phyloP scores from a whole-genome alignment of 2,113 vertebrate species.

The Dipodomys merriami region DNA sequence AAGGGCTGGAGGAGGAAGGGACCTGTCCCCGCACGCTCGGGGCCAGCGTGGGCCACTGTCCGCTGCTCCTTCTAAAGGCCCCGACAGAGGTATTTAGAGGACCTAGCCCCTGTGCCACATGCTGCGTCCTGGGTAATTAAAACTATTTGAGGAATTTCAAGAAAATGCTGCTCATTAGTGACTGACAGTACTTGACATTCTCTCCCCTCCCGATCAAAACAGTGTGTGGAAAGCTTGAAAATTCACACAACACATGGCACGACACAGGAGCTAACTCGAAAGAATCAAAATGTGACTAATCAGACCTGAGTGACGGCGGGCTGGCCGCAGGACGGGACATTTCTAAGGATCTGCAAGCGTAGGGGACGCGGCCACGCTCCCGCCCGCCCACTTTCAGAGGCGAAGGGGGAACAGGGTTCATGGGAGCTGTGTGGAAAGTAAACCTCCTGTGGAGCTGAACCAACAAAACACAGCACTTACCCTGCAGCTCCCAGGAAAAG shows the following conservation, averaged over 20 bases:
- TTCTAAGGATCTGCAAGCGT: no score
- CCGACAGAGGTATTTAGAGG: not conserved
- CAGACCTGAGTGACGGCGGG: no score
- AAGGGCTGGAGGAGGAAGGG: not conserved
- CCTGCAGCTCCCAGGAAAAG: not conserved
- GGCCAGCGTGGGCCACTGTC: not conserved
- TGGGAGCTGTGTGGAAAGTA: not conserved
- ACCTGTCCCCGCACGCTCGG: not conserved
- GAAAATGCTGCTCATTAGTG: constrained; percentile 23
- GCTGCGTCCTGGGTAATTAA: constrained; percentile 71
- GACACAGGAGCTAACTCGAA: not conserved
- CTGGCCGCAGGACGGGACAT: no score
- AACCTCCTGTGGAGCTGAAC: not conserved
- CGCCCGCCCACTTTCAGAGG: no score
- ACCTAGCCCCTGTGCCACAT: not conserved
- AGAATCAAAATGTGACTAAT: not conserved
- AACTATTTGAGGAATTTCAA: constrained; percentile 74
- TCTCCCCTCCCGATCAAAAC: not conserved
- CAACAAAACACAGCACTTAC: fast-evolving
- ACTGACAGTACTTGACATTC: constrained; percentile 28
- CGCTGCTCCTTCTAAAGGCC: not conserved
- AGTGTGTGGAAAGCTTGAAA: not conserved
- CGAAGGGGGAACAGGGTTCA: not conserved
- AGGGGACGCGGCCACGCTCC: no score
- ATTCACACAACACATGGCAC: not conserved